A percentile compares a stretch with the other conserved stretches of the same genome.
Evolutionary conservation across 2,888 invertebrate species (phyloP).

Genomic region (Dione vanillae): DNA sequence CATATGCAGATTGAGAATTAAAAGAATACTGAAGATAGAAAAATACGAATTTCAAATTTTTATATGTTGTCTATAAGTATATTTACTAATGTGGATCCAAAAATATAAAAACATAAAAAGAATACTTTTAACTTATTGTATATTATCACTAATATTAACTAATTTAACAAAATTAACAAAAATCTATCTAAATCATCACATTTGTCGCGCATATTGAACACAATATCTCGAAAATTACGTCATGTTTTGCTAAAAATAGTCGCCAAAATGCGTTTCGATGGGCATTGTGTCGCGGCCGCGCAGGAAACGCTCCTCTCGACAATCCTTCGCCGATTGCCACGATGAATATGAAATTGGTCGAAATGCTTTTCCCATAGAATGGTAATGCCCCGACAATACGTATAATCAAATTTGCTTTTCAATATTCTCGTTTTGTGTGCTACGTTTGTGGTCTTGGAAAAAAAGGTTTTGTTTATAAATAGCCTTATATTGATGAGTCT

Average conservation of each 20-base stretch:
- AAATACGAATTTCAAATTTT: too few species aligned
- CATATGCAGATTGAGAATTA: too few species aligned
- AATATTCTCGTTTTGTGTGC: conserved; percentile 14
- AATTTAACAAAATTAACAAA: too few species aligned
- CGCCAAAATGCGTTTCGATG: conserved; percentile 7
- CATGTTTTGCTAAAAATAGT: neutral
- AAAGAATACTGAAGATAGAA: too few species aligned
- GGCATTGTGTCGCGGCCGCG: conserved; percentile 22
- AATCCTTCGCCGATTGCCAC: conserved; percentile 22
- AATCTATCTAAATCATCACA: neutral
- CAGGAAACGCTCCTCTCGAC: conserved; percentile 23
- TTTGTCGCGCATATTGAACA: neutral
- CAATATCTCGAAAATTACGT: neutral
- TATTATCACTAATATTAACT: too few species aligned
- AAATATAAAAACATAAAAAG: too few species aligned
- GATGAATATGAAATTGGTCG: conserved; percentile 28
- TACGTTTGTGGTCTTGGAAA: neutral
- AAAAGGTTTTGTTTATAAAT: conserved; percentile 16
- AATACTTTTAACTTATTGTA: too few species aligned
- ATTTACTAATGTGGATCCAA: too few species aligned
- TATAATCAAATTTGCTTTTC: conserved; percentile 28
- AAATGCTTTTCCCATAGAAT: conserved; percentile 16
- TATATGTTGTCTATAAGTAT: too few species aligned
- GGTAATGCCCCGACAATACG: conserved; percentile 13
- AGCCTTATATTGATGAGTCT: neutral